phyloP scores from a whole-genome alignment of 2,888 invertebrate genomes.

The Augiades crinisus region DNA sequence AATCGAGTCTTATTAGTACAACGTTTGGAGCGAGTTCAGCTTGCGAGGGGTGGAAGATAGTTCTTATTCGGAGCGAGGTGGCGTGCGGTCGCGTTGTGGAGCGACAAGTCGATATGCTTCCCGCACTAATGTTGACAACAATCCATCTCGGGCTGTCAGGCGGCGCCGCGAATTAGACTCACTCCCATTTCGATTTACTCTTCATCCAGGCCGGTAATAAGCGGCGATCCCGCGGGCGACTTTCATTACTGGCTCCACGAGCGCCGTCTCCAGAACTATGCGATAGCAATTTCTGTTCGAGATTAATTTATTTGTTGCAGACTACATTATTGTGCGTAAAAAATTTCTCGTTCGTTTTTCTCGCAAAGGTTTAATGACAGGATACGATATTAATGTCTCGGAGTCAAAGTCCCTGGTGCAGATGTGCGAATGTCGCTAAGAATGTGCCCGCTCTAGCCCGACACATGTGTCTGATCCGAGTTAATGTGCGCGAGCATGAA shows the following conservation, averaged over 20 bases:
- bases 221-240: conserved; percentile 46
- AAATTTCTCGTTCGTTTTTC: conserved; percentile 56
- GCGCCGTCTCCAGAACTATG: conserved; percentile 49
- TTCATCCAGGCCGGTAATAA: conserved; percentile 57
- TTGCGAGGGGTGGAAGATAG: conserved; percentile 32
- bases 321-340: conserved; percentile 56
- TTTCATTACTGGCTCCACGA: conserved; percentile 51
- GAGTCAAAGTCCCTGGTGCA: conserved; percentile 56
- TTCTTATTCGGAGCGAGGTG: conserved; percentile 26
- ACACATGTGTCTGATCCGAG: conserved; percentile 26
- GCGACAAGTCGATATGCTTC: conserved; percentile 72
- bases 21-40: conserved; percentile 41
- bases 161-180: conserved; percentile 75
- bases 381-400: conserved; percentile 65
- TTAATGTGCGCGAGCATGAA: conserved; percentile 24
- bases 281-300: conserved; percentile 58
- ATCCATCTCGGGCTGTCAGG: conserved; percentile 75
- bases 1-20: conserved; percentile 51
- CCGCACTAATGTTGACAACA: conserved; percentile 78
- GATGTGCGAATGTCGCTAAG: conserved; percentile 68
- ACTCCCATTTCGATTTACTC: conserved; percentile 77
- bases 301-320: conserved; percentile 67
- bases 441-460: conserved; percentile 54
- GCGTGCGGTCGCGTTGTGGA: conserved; percentile 46
- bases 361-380: conserved; percentile 70